Base-by-base conservation (phyloP, 2,888 invertebrate species). In the Diaperis boleti region DNA sequence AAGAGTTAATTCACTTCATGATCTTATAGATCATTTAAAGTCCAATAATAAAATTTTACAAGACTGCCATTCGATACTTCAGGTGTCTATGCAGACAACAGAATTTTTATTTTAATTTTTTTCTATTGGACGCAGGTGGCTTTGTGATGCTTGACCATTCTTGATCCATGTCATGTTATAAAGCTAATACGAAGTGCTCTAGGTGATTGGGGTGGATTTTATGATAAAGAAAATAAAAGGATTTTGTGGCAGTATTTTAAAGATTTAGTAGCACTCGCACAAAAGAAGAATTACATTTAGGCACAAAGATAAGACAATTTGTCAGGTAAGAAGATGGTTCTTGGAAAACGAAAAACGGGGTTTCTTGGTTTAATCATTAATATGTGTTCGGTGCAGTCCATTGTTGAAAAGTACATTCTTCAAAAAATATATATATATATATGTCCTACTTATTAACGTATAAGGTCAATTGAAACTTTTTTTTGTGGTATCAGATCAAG, bases 81-180 rank as follows among this genome's bases (percentile, higher is more conserved):
- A n/a, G n/a, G n/a, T n/a, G n/a, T n/a, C n/a, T n/a, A n/a, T n/a
- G n/a, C n/a, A n/a, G n/a, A n/a, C n/a, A n/a, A n/a, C n/a, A n/a
- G n/a, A n/a, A n/a, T n/a, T n/a, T n/a, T n/a, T n/a, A n/a, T n/a
- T n/a, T n/a, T n/a, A n/a, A n/a, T n/a, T n/a, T n/a, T n/a, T n/a
- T n/a, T n/a, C n/a, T n/a, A n/a, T n/a, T n/a, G n/a, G n/a, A n/a
- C n/a, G n/a, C n/a, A n/a, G n/a, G n/a, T n/a, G n/a, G n/a, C n/a
- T n/a, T n/a, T n/a, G n/a, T n/a, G n/a, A n/a, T n/a, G n/a, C 22
- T 60, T 17, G 26, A 42, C 55, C 3, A 17, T 60, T 15, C 18
- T 60, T 3, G 54, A 60, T 31, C 17, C 54, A 4, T 66, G 61
- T 15, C 64, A 61, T 41, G 64, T 61, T 49, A 10, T 56, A 3